Percentiles rank a stretch among this genome's conserved stretches.
Conservation (phyloP, 2,797 vertebrate species). For the Gymnothorax javanicus region DNA sequence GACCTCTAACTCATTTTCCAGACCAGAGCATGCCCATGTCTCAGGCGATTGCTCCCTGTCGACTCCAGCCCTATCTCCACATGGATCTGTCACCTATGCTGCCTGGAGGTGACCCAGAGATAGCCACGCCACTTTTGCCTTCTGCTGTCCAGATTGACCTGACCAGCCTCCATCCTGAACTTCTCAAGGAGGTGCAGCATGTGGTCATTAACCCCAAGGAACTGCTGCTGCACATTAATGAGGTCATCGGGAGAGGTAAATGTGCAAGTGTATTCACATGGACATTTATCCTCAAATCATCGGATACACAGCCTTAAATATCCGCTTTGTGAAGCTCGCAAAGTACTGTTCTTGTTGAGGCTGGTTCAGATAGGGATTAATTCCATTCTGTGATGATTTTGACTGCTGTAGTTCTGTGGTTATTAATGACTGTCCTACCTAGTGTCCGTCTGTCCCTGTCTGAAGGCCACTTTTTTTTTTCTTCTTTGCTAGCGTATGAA, state of each 20-base stretch:
- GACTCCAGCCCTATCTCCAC: slow-evolving; percentile 74
- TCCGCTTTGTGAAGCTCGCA: too few relatives aligned
- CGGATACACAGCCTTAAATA: not conserved
- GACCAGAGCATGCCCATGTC: slow-evolving; percentile 89
- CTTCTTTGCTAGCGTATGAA: too few relatives aligned
- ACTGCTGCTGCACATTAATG: slow-evolving; percentile 89
- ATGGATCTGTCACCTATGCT: slow-evolving; percentile 86
- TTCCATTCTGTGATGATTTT: too few relatives aligned
- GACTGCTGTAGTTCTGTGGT: too few relatives aligned
- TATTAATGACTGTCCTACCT: too few relatives aligned
- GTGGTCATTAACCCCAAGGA: slow-evolving; percentile 90
- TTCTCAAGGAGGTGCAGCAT: slow-evolving; percentile 93
- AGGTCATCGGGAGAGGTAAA: slow-evolving; percentile 96
- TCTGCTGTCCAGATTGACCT: slow-evolving; percentile 89
- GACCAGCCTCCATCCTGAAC: slow-evolving; percentile 87
- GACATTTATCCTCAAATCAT: not conserved
- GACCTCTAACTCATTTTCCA: slow-evolving; percentile 62
- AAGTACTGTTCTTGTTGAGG: too few relatives aligned
- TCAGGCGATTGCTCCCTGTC: slow-evolving; percentile 81
- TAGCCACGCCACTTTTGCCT: slow-evolving; percentile 88
- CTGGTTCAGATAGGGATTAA: too few relatives aligned
- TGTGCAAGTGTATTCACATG: slow-evolving; percentile 18
- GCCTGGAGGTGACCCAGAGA: slow-evolving; percentile 85
- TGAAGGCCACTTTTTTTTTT: too few relatives aligned
- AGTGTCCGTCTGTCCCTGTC: too few relatives aligned